Conservation (phyloP, 2,113 vertebrate species). For the Dasypus novemcinctus region DNA sequence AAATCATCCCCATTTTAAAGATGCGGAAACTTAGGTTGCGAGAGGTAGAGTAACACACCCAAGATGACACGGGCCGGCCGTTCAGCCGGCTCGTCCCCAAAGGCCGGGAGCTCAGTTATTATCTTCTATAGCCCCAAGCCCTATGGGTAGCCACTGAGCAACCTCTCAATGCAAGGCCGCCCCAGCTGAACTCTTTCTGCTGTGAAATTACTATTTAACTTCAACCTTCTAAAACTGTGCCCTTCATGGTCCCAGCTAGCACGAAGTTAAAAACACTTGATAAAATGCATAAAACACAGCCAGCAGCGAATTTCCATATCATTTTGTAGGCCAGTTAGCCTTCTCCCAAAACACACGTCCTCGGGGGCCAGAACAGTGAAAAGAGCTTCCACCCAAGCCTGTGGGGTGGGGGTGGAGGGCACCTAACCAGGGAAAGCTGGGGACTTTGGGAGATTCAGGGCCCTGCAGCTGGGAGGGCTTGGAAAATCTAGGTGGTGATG, state of each 20-base stretch:
- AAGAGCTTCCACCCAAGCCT: not conserved
- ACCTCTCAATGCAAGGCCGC: not conserved
- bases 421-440: accelerated
- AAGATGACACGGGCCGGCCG: not conserved
- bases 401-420: not conserved
- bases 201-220: constrained; percentile 59
- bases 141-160: not conserved
- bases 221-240: constrained; percentile 45
- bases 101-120: not conserved
- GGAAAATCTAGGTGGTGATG: not conserved
- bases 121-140: no score
- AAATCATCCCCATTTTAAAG: not conserved
- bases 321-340: not conserved
- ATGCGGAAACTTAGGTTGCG: not conserved
- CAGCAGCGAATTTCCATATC: constrained; percentile 26
- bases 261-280: constrained; percentile 18
- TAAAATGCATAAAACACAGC: constrained; percentile 16
- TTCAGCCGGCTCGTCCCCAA: not conserved
- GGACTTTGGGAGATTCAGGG: not conserved
- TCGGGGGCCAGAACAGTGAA: not conserved
- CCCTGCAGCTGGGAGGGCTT: not conserved
- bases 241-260: constrained; percentile 52
- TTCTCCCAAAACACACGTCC: not conserved
- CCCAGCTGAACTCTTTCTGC: not conserved
- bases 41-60: not conserved